These are phyloP conservation scores for Diaperis boleti DNA, from an alignment of 2,888 invertebrate genomes.

Conservation along the genomic window DNA sequence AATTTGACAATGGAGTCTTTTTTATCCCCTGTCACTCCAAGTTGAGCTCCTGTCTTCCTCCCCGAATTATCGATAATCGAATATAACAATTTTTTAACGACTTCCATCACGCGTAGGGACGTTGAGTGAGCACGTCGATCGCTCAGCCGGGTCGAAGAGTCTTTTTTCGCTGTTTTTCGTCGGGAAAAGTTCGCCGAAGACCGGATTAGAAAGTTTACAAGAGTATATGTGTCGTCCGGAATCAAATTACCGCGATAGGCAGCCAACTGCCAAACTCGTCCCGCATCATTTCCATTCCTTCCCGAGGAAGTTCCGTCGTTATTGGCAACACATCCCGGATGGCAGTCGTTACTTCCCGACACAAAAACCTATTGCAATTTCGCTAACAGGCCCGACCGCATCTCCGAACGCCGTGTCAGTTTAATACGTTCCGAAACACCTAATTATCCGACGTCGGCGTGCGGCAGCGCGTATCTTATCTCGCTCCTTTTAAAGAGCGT, in stretches of 20 bases:
- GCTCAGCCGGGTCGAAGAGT: neutral
- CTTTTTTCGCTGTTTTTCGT: neutral
- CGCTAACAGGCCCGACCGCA: conserved; percentile 1
- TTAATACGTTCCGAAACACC: conserved; percentile 4
- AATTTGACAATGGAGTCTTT: no score
- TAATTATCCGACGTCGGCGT: neutral
- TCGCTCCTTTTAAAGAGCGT: neutral
- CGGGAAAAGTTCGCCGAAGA: no score
- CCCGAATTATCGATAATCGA: no score
- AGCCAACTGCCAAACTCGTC: neutral
- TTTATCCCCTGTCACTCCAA: no score
- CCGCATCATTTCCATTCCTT: neutral
- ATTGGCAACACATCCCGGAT: conserved; percentile 22
- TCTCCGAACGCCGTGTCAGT: neutral
- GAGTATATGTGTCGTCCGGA: neutral
- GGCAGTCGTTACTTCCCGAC: conserved; percentile 20
- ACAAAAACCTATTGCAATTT: conserved; percentile 24
- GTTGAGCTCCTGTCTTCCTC: no score
- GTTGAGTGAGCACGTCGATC: conserved; percentile 13
- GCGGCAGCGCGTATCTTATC: neutral
- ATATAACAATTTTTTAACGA: neutral
- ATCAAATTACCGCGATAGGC: neutral
- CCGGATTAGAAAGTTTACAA: conserved; percentile 9
- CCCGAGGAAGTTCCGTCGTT: conserved; percentile 21
- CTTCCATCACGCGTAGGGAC: neutral